Evolutionary conservation across 2,888 invertebrate genomes (phyloP).

Genomic region (Habroteleia sp.): DNA sequence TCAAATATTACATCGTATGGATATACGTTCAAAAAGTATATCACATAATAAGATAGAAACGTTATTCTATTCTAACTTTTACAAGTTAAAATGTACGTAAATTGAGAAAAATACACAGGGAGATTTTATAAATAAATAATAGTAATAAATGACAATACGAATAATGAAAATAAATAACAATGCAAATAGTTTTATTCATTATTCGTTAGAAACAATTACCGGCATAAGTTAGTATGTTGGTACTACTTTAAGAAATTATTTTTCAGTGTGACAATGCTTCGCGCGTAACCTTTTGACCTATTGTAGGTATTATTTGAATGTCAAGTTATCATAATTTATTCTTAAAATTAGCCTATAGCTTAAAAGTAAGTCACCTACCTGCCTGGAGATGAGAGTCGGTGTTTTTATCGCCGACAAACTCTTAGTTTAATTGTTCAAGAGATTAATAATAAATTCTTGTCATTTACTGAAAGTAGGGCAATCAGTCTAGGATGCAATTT

Average conservation of each 20-base stretch:
- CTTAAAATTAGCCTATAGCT: constrained; percentile 31
- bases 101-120: constrained; percentile 4
- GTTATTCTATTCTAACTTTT: constrained; percentile 45
- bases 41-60: constrained; percentile 20
- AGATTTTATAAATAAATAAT: too few relatives aligned
- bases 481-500: constrained; percentile 20
- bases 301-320: constrained; percentile 18
- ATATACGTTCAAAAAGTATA: constrained; percentile 32
- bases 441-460: constrained; percentile 30
- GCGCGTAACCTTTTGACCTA: constrained; percentile 26
- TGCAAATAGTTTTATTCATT: too few relatives aligned
- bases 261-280: not conserved
- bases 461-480: constrained; percentile 9
- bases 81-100: constrained; percentile 18
- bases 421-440: constrained; percentile 22
- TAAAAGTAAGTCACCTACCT: constrained; percentile 27
- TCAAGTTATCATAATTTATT: constrained; percentile 29
- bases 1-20: constrained; percentile 32
- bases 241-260: constrained; percentile 7
- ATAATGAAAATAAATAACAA: too few relatives aligned
- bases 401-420: constrained; percentile 24
- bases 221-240: too few relatives aligned
- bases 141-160: too few relatives aligned
- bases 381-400: constrained; percentile 13
- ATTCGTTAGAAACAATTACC: too few relatives aligned